Percentiles rank a stretch among this genome's conserved stretches.
Conservation (phyloP, 2,113 vertebrate genomes). For the Nicator chloris region DNA sequence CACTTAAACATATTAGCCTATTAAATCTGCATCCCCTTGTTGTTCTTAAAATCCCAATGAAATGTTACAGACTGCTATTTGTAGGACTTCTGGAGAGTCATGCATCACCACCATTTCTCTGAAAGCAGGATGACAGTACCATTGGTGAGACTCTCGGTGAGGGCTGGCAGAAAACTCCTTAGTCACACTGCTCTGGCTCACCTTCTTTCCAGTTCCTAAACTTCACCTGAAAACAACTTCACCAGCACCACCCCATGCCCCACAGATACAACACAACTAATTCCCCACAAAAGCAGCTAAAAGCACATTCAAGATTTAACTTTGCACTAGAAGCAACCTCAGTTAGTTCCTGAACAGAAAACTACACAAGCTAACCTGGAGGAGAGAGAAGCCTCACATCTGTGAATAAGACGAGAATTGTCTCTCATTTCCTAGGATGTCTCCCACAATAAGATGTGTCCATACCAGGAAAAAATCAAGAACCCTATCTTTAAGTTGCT, state of each 20-base stretch:
- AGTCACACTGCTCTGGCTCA: neutral
- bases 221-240: neutral
- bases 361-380: neutral
- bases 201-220: neutral
- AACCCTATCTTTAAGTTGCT: neutral
- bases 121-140: neutral
- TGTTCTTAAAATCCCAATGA: slow-evolving; percentile 71
- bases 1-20: slow-evolving; percentile 68
- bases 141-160: neutral
- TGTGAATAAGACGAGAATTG: neutral
- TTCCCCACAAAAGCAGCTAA: neutral
- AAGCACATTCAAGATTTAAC: neutral
- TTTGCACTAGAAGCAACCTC: neutral
- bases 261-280: neutral
- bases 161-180: neutral
- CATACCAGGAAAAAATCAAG: neutral
- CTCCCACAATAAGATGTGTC: neutral
- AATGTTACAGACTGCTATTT: slow-evolving; percentile 59
- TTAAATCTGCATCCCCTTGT: slow-evolving; percentile 59
- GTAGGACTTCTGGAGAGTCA: slow-evolving; percentile 50
- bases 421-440: neutral
- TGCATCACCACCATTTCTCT: slow-evolving; percentile 55
- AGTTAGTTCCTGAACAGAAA: neutral
- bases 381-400: neutral
- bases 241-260: neutral